Evolutionary conservation across 2,888 invertebrate species (phyloP).

Genomic region (Empis stercorea): DNA sequence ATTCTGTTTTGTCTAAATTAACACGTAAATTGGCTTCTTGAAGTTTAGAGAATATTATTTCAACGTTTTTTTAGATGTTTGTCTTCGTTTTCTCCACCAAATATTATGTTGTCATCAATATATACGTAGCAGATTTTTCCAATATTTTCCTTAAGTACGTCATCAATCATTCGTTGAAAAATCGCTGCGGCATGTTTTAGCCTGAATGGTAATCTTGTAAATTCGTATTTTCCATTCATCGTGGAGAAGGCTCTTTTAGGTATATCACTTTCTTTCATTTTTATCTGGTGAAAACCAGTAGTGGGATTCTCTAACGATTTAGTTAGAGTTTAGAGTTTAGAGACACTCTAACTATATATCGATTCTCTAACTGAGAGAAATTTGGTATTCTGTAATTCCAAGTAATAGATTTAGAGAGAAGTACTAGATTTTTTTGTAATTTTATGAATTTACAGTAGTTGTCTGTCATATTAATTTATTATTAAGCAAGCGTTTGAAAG

Average conservation of each 20-base stretch:
- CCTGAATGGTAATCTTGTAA: conserved; percentile 4
- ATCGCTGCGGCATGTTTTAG: conserved; percentile 7
- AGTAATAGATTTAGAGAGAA: too few relatives aligned
- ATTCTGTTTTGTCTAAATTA: conserved; percentile 2
- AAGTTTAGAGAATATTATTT: background rate
- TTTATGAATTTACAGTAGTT: too few relatives aligned
- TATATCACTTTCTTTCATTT: conserved; percentile 12
- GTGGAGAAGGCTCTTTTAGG: conserved; percentile 15
- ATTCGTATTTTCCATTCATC: conserved; percentile 8
- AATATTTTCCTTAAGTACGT: conserved; percentile 11
- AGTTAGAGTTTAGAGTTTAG: too few relatives aligned
- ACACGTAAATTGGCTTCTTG: background rate
- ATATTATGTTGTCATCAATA: conserved; percentile 9
- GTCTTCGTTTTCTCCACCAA: background rate
- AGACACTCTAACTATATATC: too few relatives aligned
- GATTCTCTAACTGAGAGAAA: too few relatives aligned
- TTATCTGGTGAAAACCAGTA: conserved; percentile 17
- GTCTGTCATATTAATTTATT: too few relatives aligned
- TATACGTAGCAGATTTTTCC: conserved; percentile 10
- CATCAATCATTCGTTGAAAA: conserved; percentile 15
- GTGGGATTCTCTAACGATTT: too few relatives aligned
- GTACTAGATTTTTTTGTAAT: too few relatives aligned
- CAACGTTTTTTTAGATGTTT: background rate
- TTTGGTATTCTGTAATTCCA: too few relatives aligned
- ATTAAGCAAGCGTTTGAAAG: too few relatives aligned